Base-by-base conservation (phyloP, 2,797 vertebrate species). In the Cryptoprocta ferox region DNA sequence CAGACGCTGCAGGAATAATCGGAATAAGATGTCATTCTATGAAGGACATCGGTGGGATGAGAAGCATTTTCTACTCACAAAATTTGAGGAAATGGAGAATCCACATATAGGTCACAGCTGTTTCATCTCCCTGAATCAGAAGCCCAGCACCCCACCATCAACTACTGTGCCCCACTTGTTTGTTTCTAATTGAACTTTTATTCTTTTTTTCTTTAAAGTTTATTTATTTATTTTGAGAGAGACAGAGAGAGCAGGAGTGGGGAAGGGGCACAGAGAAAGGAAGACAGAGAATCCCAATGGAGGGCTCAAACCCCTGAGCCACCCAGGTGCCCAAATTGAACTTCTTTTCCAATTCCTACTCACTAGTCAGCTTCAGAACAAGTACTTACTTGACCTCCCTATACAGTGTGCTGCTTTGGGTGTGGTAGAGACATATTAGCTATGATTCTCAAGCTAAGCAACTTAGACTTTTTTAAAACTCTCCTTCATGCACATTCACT, bases 401-500 rank as follows among this genome's bases (percentile, higher is more conserved):
- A 1, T 63, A 37, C 68, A 35, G n/a, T 7, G 28, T 0, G 0
- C 16, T 53, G 21, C 14, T 63, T n/a, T 45, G 24, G 3, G 4
- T 87, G 4, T 70, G 8, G 2, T 45, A n/a, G 14, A 78, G 8
- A 89, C 59, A 39, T 1, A 10, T 53, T 76, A 76, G 11, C 8
- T 59, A 14, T 35, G 3, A 59, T 56, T 86, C 16, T 61, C 26
- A 59, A 37, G 37, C 32, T 82, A 66, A 83, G 3, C 16, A 68
- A 76, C 30, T 73, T 59, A 59, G 56, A 24, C 24, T 59, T 59
- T 59, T 59, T 59, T 24, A 1, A 24, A 24, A 59, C 24, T 59
- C 56, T 59, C 56, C 19, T 59, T 59, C 21, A 68, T 1, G 16
- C 19, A n/a, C 19, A 53, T 45, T 75, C 10, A 4, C 6, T 81